Base-by-base conservation (phyloP, 2,888 invertebrate species). In the Myopa testacea region DNA sequence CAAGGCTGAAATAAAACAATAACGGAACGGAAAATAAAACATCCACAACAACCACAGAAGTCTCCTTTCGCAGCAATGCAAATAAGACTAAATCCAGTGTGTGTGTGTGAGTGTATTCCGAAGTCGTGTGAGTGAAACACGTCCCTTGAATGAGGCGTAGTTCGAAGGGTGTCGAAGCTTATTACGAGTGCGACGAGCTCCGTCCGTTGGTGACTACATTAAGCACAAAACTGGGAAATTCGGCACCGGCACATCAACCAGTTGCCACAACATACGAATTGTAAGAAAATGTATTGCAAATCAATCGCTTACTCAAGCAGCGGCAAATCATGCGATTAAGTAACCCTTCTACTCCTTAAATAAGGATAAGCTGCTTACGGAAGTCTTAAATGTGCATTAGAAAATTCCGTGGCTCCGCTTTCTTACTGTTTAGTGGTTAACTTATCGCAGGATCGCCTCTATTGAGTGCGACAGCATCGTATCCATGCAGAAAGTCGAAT, bases 1-100 rank as follows among this genome's bases (percentile, higher is more conserved):
- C 85, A 87, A 86, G 88, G 88, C 86, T 86, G 85, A 86, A 87
- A 85, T 86, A 85, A 84, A 86, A 86, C 85, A 84, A 85, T 83
- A 83, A 84, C 84, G 77, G 79, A 83, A 84, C 84, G 77, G 79
- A 80, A 81, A 80, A 80, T 78, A 76, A 76, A 79, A 80, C 80
- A 82, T 72, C 82, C 80, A 81, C 80, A 82, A 83, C 82, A 82
- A 83, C 86, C 50, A n/a, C 62, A 60, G 45, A n/a, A 72, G 45
- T 19, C 62, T 8, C 14, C 19, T 37, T 19, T 26, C 14, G n/a
- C 50, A 6, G 65, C 70, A 70, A 71, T 67, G 55, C 55, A 72
- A 16, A 5, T 37, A 14, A 37, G n/a, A 37, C 63, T 12, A 65
- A n/a, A 50, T 50, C 34, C 38, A 26, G 50, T 60, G 7, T 40